Evolutionary conservation across 2,797 vertebrate species (phyloP), one percentile per base, ranked within the genome.

Genomic region (Cyclopterus lumpus): DNA sequence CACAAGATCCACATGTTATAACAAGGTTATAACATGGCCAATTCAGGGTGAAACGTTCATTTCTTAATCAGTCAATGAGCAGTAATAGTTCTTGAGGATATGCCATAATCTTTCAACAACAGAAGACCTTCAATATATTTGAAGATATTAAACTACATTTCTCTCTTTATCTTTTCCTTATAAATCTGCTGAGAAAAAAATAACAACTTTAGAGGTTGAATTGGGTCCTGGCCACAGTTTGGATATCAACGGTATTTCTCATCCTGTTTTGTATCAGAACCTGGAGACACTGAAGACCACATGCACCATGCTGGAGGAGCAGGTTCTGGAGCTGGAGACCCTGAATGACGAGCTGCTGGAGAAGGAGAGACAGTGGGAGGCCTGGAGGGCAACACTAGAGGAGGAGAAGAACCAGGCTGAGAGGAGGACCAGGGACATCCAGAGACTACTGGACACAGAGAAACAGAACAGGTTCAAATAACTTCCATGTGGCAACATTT

Each of bases 231-330:
- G 9, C 8, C 54, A 18, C 32, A 61, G 20, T 38, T n/a, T 6
- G 5, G 6, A 2, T 28, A 38, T 44, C 20, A 49, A 55, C 42
- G 2, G 32, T 34, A 40, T 54, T 77, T 67, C 24, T 88, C 8
- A 70, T 55, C 20, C 8, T 66, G 42, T 49, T 16, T 53, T 66
- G 18, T 18, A 24, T 42, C 91, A 99, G 98, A 99, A 98, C 76
- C 97, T 99, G 76, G 97, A 99, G 94, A 98, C 97, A 5, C 95
- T 99, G 93, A 99, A 99, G 95, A 99, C 97, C 68, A 99, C 98
- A 0, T 99, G 98, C 92, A 99, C 97, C 5, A 99, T 99, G 98
- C 90, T 99, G 93, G 98, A 99, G 89, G 97, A 99, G 83, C 98
- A 99, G 94, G 97, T 99, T 51, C 90, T 99, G 94, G 98, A 99